Evolutionary conservation across 23 tunicate species (phyloP), one percentile per base, ranked within the genome.

Genomic region (Phallusia fumigata): DNA sequence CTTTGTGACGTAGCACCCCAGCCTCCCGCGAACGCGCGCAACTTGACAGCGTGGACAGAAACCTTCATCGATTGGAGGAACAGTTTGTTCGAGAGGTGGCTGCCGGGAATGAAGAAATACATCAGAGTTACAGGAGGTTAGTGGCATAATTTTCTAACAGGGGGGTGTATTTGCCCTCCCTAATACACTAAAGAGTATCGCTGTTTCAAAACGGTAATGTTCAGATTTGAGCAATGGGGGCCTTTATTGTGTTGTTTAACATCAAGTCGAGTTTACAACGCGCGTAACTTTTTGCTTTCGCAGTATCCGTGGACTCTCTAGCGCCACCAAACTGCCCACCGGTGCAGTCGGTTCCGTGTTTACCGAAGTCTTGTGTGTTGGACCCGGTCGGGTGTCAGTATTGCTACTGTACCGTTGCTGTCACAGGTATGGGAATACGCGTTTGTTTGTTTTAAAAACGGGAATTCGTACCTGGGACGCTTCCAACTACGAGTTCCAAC

Each of bases 271-370:
- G 47, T 40, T 40, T 40, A 40, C 5, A 5, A 40, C 10, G 5
- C 8, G 47, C 47, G 10, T n/a, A 51, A 15, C 58, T 22, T 58
- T 58, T 58, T 58, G 69, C 13, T 13, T 58, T 5, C 13, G 26
- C 69, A 58, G 69, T 58, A 16, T 24, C 69, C 15, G 26, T 13
- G 28, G 69, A 58, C 69, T 58, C 69, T 58, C 13, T 58, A 13
- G 69, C 69, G 69, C 69, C 69, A 58, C 28, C 69, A 8, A 24
- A 24, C 69, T 58, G 69, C 69, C 69, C 69, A 13, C 26, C 69
- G 3, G 26, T 22, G 15, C 3, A 24, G 26, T 11, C 69, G 1
- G 28, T 58, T 58, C 13, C 69, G 1, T 58, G 69, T 24, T 21
- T 6, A 6, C 69, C 69, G 15, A 58, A 58, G 13, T 58, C 69